Evolutionary conservation across 2,888 invertebrate genomes (phyloP).

Genomic region (Taphrorychus bicolor): DNA sequence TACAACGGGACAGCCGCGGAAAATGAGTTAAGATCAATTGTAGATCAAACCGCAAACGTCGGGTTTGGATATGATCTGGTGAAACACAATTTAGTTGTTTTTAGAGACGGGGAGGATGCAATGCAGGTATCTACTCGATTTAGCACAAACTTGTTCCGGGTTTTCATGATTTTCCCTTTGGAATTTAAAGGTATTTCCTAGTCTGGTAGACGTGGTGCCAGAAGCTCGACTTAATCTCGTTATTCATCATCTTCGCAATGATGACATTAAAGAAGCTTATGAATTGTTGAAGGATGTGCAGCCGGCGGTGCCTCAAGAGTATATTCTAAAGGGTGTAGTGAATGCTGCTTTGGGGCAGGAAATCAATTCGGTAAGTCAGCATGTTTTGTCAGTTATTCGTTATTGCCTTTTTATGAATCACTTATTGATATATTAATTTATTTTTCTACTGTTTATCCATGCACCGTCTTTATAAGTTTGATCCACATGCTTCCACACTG

Average conservation of each 20-base stretch:
- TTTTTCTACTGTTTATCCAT: no score
- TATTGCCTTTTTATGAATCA: no score
- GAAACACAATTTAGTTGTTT: slow-evolving; percentile 94
- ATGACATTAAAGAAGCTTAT: slow-evolving; percentile 88
- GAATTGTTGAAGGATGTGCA: slow-evolving; percentile 89
- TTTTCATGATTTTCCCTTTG: slow-evolving; percentile 13
- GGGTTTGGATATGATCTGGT: slow-evolving; percentile 91
- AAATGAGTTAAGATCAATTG: slow-evolving; percentile 82
- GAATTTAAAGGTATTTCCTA: slow-evolving; percentile 72
- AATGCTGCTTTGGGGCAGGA: slow-evolving; percentile 94
- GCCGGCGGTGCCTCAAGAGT: slow-evolving; percentile 93
- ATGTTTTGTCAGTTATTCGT: no score
- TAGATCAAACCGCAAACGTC: slow-evolving; percentile 74
- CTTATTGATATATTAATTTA: no score
- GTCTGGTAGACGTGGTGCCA: slow-evolving; percentile 92
- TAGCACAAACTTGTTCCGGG: not conserved
- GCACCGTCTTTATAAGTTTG: no score
- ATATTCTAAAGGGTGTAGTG: slow-evolving; percentile 95
- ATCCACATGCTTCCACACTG: no score
- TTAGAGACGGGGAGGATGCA: slow-evolving; percentile 92
- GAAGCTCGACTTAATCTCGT: slow-evolving; percentile 97
- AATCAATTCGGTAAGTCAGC: slow-evolving; percentile 81
- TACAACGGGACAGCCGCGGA: slow-evolving; percentile 97
- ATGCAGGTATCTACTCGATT: slow-evolving; percentile 70
- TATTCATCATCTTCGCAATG: slow-evolving; percentile 89